Conservation (phyloP, 1,140 invertebrate genomes). For the Drosophila nigrodunni region DNA sequence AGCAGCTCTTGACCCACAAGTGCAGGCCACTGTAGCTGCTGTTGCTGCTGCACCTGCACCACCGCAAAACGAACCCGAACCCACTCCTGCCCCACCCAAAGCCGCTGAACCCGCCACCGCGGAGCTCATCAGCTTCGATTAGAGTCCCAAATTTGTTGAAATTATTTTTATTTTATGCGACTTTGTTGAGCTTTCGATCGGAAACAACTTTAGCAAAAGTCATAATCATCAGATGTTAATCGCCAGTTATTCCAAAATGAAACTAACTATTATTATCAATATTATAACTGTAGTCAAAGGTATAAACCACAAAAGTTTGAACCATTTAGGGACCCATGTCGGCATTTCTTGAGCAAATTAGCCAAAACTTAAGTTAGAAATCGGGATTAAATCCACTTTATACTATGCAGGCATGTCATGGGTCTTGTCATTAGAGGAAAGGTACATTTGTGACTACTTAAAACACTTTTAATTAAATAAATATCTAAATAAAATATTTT, state of each 20-base stretch:
- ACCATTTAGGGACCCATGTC: background rate
- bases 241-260: constrained; percentile 34
- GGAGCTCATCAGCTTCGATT: constrained; percentile 91
- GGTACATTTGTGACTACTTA: constrained; percentile 4
- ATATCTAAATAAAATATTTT: constrained; percentile 12
- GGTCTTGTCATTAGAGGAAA: background rate
- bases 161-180: background rate
- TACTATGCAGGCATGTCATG: constrained; percentile 4
- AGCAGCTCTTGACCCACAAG: constrained; percentile 59
- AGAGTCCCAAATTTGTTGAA: constrained; percentile 56
- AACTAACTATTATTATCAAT: constrained; percentile 5
- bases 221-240: constrained; percentile 5
- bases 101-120: constrained; percentile 87
- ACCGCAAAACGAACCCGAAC: constrained; percentile 82
- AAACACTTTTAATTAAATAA: constrained; percentile 34
- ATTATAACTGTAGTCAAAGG: constrained; percentile 16
- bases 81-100: constrained; percentile 60
- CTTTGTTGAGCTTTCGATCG: background rate
- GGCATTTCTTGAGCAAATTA: constrained; percentile 13
- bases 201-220: background rate
- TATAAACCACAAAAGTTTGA: background rate
- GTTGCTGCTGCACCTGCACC: constrained; percentile 75
- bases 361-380: constrained; percentile 8
- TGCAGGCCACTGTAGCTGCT: constrained; percentile 66
- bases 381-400: constrained; percentile 17